Evolutionary conservation across 1,140 invertebrate species (phyloP), one percentile per base, ranked within the genome.

Genomic region (Forficula auricularia): DNA sequence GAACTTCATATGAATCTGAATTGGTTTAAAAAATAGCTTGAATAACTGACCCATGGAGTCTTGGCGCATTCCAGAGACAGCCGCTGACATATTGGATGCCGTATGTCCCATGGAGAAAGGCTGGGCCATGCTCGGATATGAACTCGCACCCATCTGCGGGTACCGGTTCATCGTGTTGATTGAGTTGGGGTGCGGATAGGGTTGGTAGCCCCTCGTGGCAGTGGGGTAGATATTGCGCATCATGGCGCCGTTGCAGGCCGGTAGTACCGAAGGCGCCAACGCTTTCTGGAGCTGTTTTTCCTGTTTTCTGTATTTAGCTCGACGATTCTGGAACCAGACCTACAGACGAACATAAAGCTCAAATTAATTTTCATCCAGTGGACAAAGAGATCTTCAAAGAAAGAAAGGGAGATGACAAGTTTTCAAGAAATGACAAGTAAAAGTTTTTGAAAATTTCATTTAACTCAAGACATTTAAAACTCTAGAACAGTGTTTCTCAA

Each of bases 261-360:
- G 77, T 48, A 91, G 80, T 40, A 86, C 83, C 3, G 64, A 58
- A 31, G 85, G 84, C 37, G 83, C 84, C 41, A 89, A 61, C 27
- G 84, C 87, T 64, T 96, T 96, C 63, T 97, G 92, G 48, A 97
- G 67, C 61, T 97, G 91, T 59, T 95, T 96, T 63, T 97, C 91
- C 58, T 97, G 92, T 64, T 97, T 97, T 48, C 92, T 71, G 61
- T 95, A 96, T 66, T 98, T 97, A 51, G 92, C 92, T 58, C 92
- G 77, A 52, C 91, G 75, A 63, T 98, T 98, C 73, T 98, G 91
- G 71, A 98, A 97, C 91, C 88, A 94, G 3, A 89, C 85, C 84
- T 88, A 60, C 9, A 56, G 53, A 48, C 47, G 50, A 45, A 12
- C 18, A 31, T 27, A 13, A 35, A 2, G 18, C 2, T 35, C n/a